phyloP scores from a whole-genome alignment of 2,888 invertebrate species.

The Agrotis exclamationis region DNA sequence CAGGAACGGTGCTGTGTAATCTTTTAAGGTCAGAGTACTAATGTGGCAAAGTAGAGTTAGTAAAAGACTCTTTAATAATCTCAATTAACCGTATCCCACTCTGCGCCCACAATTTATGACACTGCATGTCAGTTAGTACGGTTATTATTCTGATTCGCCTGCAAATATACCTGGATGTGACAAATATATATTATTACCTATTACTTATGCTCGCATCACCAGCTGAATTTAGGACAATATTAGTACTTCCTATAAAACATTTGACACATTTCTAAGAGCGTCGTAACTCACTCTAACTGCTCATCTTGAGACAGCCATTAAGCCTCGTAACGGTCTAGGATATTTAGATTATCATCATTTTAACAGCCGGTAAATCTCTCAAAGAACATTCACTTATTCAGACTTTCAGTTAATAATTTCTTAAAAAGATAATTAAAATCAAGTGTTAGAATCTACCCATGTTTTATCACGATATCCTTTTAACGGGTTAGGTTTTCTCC shows the following conservation, averaged over 20 bases:
- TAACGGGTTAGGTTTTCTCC: neutral
- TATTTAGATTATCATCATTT: slow-evolving; percentile 34
- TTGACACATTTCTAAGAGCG: neutral
- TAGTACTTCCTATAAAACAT: neutral
- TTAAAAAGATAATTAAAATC: neutral
- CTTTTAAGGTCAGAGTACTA: too few relatives aligned
- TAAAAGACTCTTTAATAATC: too few relatives aligned
- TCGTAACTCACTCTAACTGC: slow-evolving; percentile 6
- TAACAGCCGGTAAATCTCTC: slow-evolving; percentile 33
- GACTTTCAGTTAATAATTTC: slow-evolving; percentile 1
- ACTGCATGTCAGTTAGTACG: too few relatives aligned
- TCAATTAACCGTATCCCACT: too few relatives aligned
- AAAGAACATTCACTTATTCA: neutral
- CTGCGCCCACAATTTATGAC: too few relatives aligned
- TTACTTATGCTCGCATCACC: neutral
- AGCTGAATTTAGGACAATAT: too few relatives aligned
- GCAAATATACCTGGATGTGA: too few relatives aligned
- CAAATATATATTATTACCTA: neutral
- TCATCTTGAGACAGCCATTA: slow-evolving; percentile 22
- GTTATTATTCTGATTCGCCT: too few relatives aligned
- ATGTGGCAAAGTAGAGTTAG: too few relatives aligned
- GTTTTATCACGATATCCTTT: neutral
- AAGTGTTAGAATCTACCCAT: slow-evolving; percentile 5
- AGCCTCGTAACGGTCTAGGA: slow-evolving; percentile 14
- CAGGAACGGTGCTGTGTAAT: too few relatives aligned